Conservation (phyloP, 2,113 vertebrate species). For the Hippolais icterina region DNA sequence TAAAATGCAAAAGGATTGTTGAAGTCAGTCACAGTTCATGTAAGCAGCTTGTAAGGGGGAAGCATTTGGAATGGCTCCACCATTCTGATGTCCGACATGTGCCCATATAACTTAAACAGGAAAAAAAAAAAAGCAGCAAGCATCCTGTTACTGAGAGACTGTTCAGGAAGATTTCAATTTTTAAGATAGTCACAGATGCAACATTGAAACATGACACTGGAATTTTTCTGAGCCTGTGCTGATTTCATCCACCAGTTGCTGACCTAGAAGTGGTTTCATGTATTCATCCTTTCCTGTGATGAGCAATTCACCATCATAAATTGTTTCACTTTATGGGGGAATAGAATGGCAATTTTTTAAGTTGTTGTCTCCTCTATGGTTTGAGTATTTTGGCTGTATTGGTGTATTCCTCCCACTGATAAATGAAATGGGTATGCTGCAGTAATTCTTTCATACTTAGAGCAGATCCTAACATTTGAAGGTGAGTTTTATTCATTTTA, state of each 20-base stretch:
- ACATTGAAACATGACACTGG: background rate
- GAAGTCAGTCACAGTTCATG: background rate
- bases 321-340: background rate
- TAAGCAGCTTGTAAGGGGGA: background rate
- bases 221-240: background rate
- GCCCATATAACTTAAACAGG: background rate
- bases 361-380: background rate
- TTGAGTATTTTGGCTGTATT: background rate
- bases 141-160: background rate
- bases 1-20: background rate
- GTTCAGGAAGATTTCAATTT: background rate
- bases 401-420: background rate
- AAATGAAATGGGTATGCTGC: background rate
- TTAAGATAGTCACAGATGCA: background rate
- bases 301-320: background rate
- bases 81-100: background rate
- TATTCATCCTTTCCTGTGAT: background rate
- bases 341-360: background rate
- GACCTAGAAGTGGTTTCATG: background rate
- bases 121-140: background rate
- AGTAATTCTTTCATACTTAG: background rate
- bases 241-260: background rate
- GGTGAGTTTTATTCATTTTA: background rate
- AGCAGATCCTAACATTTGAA: background rate
- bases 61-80: background rate